A percentile compares a stretch with the other conserved stretches of the same genome.
These are phyloP conservation scores for Hirudo medicinalis DNA, from an alignment of 1,140 invertebrate genomes.

Conservation along the genomic window DNA sequence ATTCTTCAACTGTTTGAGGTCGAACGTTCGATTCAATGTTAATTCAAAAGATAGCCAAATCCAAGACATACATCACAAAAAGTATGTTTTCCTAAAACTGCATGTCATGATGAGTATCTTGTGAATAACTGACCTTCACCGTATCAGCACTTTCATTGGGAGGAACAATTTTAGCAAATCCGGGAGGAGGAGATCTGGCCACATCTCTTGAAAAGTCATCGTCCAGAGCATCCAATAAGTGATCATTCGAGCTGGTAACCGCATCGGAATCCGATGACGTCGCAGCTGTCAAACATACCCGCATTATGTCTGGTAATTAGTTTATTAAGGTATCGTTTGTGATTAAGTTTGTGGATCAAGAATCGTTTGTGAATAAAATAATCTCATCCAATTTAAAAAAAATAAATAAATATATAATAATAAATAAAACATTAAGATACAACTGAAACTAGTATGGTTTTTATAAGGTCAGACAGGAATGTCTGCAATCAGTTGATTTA, in stretches of 20 bases:
- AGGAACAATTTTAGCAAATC: conserved; percentile 1
- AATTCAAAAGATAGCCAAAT: neutral
- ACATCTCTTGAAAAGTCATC: neutral
- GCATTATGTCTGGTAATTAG: neutral
- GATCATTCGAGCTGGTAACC: neutral
- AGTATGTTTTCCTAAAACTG: too few species aligned
- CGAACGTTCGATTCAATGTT: neutral
- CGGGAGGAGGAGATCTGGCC: neutral
- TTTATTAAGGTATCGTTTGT: neutral
- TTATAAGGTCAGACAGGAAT: too few species aligned
- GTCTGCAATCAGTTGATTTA: too few species aligned
- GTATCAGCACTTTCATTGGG: too few species aligned
- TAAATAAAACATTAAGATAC: too few species aligned
- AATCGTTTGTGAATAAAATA: neutral
- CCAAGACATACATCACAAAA: neutral
- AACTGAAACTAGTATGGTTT: too few species aligned
- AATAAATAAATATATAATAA: neutral
- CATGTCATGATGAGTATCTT: too few species aligned
- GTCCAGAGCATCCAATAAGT: neutral
- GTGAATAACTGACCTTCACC: too few species aligned
- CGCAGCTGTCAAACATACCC: neutral
- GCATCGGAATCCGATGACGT: neutral
- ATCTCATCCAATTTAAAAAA: neutral
- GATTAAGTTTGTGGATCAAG: too few species aligned
- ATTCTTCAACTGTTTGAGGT: neutral